phyloP scores from a whole-genome alignment of 2,797 vertebrate genomes.

The Coregonus sp. region DNA sequence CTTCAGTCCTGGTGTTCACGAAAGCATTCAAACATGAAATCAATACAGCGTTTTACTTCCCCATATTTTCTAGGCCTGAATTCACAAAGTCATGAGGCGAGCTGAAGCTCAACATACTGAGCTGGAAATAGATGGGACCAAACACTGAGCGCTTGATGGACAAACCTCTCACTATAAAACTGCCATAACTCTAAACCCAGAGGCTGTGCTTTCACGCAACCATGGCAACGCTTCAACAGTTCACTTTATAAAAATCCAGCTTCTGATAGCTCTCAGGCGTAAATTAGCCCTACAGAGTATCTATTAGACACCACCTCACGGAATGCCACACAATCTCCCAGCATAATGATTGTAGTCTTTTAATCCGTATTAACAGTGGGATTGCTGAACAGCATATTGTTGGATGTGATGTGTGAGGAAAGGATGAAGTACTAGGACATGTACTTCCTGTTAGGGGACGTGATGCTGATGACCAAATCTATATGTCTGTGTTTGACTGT shows the following conservation, averaged over 20 bases:
- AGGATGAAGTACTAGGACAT: neutral
- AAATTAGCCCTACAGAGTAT: neutral
- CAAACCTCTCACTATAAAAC: constrained; percentile 8
- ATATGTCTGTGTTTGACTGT: neutral
- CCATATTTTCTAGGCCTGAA: neutral
- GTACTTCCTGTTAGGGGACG: neutral
- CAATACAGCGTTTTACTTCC: constrained; percentile 40
- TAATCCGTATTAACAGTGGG: neutral
- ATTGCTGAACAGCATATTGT: neutral
- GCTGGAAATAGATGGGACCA: neutral
- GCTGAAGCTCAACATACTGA: no score
- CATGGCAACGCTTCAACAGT: constrained; percentile 10
- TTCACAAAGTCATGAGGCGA: constrained; percentile 1
- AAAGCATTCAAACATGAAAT: constrained; percentile 60
- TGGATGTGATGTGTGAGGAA: neutral
- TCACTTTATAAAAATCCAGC: constrained; percentile 26
- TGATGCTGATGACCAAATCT: neutral
- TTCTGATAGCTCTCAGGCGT: neutral
- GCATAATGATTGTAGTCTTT: neutral
- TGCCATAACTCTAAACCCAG: neutral
- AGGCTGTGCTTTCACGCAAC: constrained; percentile 7
- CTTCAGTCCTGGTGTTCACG: constrained; percentile 68
- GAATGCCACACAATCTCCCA: neutral
- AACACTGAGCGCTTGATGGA: constrained; percentile 10
- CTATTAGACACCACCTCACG: neutral